A percentile compares a stretch with the other conserved stretches of the same genome.
These are phyloP conservation scores for Melieria omissa DNA, from an alignment of 2,888 invertebrate genomes.

Conservation along the genomic window DNA sequence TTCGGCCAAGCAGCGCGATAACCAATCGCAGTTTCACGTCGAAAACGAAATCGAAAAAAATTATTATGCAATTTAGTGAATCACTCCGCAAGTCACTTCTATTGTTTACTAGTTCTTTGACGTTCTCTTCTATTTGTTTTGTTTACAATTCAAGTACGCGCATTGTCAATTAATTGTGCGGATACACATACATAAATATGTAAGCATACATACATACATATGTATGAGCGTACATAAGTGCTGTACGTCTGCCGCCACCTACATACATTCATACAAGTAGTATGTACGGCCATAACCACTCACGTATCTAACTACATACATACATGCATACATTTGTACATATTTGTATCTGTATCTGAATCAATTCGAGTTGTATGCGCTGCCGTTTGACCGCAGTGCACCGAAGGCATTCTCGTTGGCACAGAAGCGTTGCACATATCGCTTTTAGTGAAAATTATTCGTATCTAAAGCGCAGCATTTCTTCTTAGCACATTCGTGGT, in stretches of 20 bases:
- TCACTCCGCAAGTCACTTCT: neutral
- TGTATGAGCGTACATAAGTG: neutral
- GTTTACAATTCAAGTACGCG: neutral
- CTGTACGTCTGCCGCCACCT: neutral
- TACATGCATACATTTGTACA: conserved; percentile 4
- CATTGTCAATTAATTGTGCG: neutral
- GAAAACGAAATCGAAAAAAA: neutral
- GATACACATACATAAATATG: neutral
- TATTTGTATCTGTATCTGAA: too few relatives aligned
- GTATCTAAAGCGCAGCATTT: too few relatives aligned
- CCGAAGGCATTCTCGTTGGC: too few relatives aligned
- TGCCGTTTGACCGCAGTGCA: too few relatives aligned
- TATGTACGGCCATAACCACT: neutral
- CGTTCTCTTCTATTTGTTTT: neutral
- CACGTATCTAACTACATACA: neutral
- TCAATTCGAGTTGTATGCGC: too few relatives aligned
- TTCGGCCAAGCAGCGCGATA: too few relatives aligned
- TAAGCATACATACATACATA: conserved; percentile 2
- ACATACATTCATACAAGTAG: neutral
- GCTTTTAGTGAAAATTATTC: too few relatives aligned
- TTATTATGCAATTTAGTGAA: neutral
- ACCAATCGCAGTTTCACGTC: too few relatives aligned
- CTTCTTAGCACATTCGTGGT: too few relatives aligned
- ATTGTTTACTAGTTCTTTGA: neutral
- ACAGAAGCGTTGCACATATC: too few relatives aligned